These are phyloP conservation scores for Sphyrna mokarran DNA, from an alignment of 2,113 vertebrate genomes.

Conservation along the genomic window DNA sequence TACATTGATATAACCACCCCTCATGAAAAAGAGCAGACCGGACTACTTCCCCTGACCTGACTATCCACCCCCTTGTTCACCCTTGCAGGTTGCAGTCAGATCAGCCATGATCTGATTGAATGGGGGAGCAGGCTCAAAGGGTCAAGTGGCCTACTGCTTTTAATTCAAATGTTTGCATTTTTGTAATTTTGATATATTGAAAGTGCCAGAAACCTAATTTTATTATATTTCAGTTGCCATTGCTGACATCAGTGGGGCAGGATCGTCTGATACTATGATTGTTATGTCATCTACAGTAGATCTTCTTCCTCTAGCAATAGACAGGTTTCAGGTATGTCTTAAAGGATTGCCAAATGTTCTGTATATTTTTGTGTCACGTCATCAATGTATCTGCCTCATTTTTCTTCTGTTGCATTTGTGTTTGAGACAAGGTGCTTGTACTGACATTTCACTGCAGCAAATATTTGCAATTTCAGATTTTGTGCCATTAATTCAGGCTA, in stretches of 20 bases:
- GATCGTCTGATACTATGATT: neutral
- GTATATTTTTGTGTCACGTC: neutral
- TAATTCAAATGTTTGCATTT: too few relatives aligned
- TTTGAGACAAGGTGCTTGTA: neutral
- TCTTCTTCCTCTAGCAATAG: neutral
- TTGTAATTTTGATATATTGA: neutral
- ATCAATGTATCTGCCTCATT: neutral
- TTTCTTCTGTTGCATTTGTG: neutral
- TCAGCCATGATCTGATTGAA: too few relatives aligned
- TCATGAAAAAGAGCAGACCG: too few relatives aligned
- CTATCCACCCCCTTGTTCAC: too few relatives aligned
- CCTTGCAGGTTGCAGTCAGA: too few relatives aligned
- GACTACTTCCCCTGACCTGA: too few relatives aligned
- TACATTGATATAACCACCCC: too few relatives aligned
- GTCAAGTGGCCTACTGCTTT: too few relatives aligned
- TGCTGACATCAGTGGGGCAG: neutral
- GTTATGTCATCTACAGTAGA: conserved; percentile 6
- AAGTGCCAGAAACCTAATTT: neutral
- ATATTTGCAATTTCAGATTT: neutral
- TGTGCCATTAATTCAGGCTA: neutral
- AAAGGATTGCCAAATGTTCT: neutral
- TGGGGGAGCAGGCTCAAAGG: too few relatives aligned
- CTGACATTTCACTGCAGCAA: neutral
- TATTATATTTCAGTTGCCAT: neutral
- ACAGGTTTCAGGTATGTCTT: neutral